Evolutionary conservation across 2,113 vertebrate genomes (phyloP), one percentile per base, ranked within the genome.

Genomic region (Laticauda colubrina): DNA sequence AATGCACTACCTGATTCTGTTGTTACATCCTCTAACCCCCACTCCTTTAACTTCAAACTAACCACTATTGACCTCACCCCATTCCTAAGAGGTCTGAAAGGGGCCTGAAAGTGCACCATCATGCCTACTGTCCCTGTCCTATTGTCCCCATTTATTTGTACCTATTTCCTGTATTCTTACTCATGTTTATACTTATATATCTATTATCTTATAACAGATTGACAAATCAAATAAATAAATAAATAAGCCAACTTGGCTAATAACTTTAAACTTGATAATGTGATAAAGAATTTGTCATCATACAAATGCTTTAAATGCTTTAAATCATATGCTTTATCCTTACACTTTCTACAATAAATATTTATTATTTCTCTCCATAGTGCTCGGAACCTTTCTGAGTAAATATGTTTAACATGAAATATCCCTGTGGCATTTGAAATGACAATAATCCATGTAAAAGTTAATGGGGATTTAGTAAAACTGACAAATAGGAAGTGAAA

Each of bases 381-480:
- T 29, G 51, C 81, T 88, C 91, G 51, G 92, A 15, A 0, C 92
- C 75, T 95, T 95, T 95, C 92, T 94, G 91, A 89, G 89, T 94
- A 95, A 95, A 91, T 91, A 86, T 7, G 0, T 87, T n/a, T 90
- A 89, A 95, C 91, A 64, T 90, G 56, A 92, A 94, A 92, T 43
- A 20, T 92, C 90, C 94, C 93, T 94, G 91, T 20, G 89, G 91
- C 94, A 94, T 95, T 96, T 95, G 23, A 92, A 91, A 96, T 93
- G 53, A 93, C 90, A 94, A 43, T 29, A 90, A 95, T 97, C 94
- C 90, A 93, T 95, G 95, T 90, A 29, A 93, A 93, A 94, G 94
- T 96, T 96, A 95, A 91, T 94, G 61, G 1, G 8, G 92, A 93
- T 93, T 94, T 96, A 96, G 94, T 93, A 94, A 95, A 95, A 93